phyloP scores from a whole-genome alignment of 1,140 invertebrate genomes.

The Acromyrmex charruanus region DNA sequence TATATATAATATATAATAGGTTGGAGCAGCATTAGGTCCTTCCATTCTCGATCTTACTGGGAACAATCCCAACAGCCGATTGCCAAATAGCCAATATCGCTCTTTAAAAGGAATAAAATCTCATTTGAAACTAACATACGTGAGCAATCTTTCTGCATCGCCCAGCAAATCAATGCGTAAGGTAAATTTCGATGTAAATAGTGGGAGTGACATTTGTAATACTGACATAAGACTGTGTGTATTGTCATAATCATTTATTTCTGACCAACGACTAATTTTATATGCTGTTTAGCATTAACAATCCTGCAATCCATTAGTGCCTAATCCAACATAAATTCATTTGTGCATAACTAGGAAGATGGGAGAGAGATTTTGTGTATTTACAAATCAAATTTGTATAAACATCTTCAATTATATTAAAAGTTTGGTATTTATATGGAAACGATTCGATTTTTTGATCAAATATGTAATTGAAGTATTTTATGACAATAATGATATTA shows the following conservation, averaged over 20 bases:
- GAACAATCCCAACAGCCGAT: conserved; percentile 92
- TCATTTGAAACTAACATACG: conserved; percentile 84
- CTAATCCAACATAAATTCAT: conserved; percentile 62
- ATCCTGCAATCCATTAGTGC: conserved; percentile 69
- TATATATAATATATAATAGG: conserved; percentile 85
- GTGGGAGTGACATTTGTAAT: conserved; percentile 77
- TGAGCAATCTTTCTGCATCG: conserved; percentile 80
- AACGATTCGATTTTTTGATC: conserved; percentile 50
- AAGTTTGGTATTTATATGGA: conserved; percentile 46
- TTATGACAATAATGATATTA: conserved; percentile 33
- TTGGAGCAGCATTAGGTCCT: conserved; percentile 93
- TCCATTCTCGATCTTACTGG: conserved; percentile 94
- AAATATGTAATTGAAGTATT: conserved; percentile 38
- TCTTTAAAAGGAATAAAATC: conserved; percentile 90
- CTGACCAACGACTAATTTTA: conserved; percentile 46
- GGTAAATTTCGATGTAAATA: conserved; percentile 83
- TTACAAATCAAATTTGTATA: conserved; percentile 39
- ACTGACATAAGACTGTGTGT: conserved; percentile 83
- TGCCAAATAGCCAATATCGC: conserved; percentile 93
- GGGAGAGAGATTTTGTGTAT: conserved; percentile 73
- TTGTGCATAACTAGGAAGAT: conserved; percentile 55
- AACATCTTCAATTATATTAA: conserved; percentile 44
- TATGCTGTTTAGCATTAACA: conserved; percentile 65
- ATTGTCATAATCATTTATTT: conserved; percentile 75
- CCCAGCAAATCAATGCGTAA: conserved; percentile 81